Evolutionary conservation across 2,113 vertebrate genomes (phyloP).

Genomic region (Hyperopisus bebe): DNA sequence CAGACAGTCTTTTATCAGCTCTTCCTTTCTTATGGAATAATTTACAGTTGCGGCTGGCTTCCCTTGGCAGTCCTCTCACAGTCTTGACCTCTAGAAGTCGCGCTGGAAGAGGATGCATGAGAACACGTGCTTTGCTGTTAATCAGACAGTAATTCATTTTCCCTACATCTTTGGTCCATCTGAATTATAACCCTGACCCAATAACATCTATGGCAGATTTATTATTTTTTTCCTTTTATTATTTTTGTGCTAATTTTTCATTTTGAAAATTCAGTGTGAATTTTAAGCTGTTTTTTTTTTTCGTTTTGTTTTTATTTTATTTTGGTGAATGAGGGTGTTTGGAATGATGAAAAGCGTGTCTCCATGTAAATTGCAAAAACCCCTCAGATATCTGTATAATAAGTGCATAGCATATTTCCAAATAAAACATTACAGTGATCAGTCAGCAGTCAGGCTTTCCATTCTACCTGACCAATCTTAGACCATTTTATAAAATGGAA

Average conservation of each 20-base stretch:
- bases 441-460: neutral
- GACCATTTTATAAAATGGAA: neutral
- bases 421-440: neutral
- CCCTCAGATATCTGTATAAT: neutral
- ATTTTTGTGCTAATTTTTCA: constrained; percentile 21
- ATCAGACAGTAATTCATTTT: constrained; percentile 45
- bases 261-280: neutral
- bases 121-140: constrained; percentile 38
- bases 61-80: constrained; percentile 45
- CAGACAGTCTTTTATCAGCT: constrained; percentile 42
- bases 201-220: constrained; percentile 29
- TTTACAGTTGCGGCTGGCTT: constrained; percentile 40
- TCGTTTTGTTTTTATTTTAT: neutral
- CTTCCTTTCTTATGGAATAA: constrained; percentile 37
- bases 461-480: neutral
- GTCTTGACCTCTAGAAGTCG: constrained; percentile 47
- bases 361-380: constrained; percentile 11
- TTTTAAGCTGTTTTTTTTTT: neutral
- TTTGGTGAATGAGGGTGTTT: neutral
- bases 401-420: neutral
- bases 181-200: constrained; percentile 40
- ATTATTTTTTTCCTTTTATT: constrained; percentile 28
- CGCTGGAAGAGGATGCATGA: constrained; percentile 32
- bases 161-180: constrained; percentile 34
- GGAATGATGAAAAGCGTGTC: neutral